Percentiles rank a stretch among this genome's conserved stretches.
These are phyloP conservation scores for Jordanella pulchra DNA, from an alignment of 2,797 vertebrate genomes.

Conservation along the genomic window DNA sequence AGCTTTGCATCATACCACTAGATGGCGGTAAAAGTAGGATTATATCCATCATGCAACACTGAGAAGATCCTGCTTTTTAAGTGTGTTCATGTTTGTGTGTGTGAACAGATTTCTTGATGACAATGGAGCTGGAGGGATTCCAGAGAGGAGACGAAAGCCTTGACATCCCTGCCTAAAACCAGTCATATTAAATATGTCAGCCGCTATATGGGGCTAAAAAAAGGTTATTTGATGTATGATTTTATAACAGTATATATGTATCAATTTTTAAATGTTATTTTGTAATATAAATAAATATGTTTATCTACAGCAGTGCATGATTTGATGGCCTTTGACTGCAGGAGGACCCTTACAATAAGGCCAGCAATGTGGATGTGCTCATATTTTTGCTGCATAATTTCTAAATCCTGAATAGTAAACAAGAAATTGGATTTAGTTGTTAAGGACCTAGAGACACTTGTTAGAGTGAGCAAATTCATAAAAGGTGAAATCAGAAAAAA, in stretches of 20 bases:
- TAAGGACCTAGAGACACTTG: background rate
- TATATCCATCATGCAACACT: background rate
- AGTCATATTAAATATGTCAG: background rate
- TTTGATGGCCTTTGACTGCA: background rate
- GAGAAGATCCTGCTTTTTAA: background rate
- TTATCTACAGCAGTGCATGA: background rate
- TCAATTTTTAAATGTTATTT: slow-evolving; percentile 34
- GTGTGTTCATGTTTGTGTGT: background rate
- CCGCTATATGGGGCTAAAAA: background rate
- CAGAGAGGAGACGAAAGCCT: slow-evolving; percentile 77
- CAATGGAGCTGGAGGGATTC: slow-evolving; percentile 84
- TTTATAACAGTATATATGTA: slow-evolving; percentile 22
- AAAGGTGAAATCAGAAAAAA: too few species aligned
- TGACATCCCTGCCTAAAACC: slow-evolving; percentile 72
- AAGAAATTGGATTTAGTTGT: background rate
- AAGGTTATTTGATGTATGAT: slow-evolving; percentile 5
- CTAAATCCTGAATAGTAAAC: background rate
- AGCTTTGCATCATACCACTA: slow-evolving; percentile 6
- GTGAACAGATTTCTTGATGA: slow-evolving; percentile 86
- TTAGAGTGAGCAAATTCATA: background rate
- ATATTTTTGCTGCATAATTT: background rate
- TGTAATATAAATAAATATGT: slow-evolving; percentile 55
- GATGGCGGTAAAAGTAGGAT: slow-evolving; percentile 7
- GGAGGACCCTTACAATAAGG: too few species aligned
- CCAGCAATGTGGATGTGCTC: too few species aligned